Evolutionary conservation across 2,888 invertebrate genomes (phyloP), one percentile per base, ranked within the genome.

Genomic region (Acronicta alni): DNA sequence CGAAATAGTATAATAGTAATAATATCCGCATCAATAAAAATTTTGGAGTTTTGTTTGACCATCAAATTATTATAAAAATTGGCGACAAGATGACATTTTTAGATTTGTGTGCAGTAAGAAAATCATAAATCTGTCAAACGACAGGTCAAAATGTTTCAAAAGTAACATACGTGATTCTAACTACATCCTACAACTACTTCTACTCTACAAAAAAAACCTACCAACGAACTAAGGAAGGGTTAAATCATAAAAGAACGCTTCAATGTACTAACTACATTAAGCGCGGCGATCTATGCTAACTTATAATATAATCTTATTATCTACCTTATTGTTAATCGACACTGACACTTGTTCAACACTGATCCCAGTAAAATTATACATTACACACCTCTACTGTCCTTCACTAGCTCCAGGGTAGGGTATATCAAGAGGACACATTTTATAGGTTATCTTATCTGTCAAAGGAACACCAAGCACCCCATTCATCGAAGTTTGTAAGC

Each of bases 401-500:
- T 32, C 58, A 41, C 80, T 84, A 84, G 83, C 86, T 88, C 84
- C 57, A 64, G 73, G 61, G 62, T 57, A 64, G 73, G 61, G 62
- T 57, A 82, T 71, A 20, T 46, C 43, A 46, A 53, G 52, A 57
- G 23, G 46, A 65, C 54, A 61, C 42, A 47, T 49, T 72, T 59
- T 70, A 57, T 71, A 73, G 71, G 72, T 26, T 77, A 83, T 54
- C 75, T 72, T 82, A 82, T 67, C 60, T 74, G 81, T 80, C 79
- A 80, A 79, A 81, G 70, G 67, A 83, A 66, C 79, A 81, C 75
- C 73, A 80, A 81, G 76, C 73, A 81, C 81, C 83, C 82, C 79
- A 78, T 79, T 84, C 76, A 81, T 80, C 77, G 78, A 81, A 69
- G 66, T 67, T 62, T 45, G 59, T 61, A 66, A 61, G 66, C 57